A percentile compares a stretch with the other conserved stretches of the same genome.
phyloP scores from a whole-genome alignment of 2,797 vertebrate species.

The Vultur gryphus region DNA sequence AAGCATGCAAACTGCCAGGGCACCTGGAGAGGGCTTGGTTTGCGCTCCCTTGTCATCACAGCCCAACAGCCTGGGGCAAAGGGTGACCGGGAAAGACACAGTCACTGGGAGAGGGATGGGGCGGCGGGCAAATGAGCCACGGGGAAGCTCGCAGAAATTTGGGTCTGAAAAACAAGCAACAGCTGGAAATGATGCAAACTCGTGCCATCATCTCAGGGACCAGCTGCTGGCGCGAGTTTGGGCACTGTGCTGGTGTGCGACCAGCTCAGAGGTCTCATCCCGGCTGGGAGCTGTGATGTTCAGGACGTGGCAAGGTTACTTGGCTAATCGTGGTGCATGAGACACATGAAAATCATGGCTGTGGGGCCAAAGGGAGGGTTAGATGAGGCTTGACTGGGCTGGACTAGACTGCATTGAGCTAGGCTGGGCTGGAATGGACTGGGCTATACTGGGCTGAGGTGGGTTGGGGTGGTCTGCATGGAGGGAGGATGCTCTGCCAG shows the following conservation, averaged over 20 bases:
- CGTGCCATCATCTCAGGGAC: neutral
- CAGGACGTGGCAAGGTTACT: neutral
- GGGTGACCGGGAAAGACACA: neutral
- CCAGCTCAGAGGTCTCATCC: neutral
- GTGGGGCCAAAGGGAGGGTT: neutral
- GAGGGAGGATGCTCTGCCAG: neutral
- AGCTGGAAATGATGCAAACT: neutral
- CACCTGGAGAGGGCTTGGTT: neutral
- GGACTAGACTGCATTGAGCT: neutral
- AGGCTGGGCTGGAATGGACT: neutral
- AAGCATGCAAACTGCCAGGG: neutral
- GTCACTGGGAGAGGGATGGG: neutral
- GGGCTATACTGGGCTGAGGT: neutral
- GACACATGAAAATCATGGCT: neutral
- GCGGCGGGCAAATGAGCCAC: no score
- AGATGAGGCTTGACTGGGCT: neutral
- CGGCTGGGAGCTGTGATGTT: neutral
- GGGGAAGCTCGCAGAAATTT: neutral
- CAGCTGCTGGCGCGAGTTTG: neutral
- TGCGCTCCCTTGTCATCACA: neutral
- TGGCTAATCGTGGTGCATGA: no score
- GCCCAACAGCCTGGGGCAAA: neutral
- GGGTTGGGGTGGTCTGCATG: neutral
- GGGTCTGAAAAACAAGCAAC: neutral
- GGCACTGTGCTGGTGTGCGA: neutral